phyloP scores from a whole-genome alignment of 1,140 invertebrate genomes.

The Macrocentrus cingulum region DNA sequence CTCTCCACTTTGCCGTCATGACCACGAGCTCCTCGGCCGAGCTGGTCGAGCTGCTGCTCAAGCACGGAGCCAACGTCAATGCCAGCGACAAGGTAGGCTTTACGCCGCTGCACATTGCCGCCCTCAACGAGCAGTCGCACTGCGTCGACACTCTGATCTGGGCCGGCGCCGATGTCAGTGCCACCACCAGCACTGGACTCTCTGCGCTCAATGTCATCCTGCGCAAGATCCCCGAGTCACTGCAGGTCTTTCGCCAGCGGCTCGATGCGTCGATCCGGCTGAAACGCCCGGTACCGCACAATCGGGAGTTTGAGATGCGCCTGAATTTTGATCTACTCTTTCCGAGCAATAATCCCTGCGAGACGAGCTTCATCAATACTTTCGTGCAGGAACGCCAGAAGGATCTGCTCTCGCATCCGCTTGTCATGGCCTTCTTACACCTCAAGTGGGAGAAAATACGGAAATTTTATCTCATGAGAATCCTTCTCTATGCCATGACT shows the following conservation, averaged over 20 bases:
- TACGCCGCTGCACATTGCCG: constrained; percentile 70
- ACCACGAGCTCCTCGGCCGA: constrained; percentile 58
- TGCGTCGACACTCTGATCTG: constrained; percentile 66
- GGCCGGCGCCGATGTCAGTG: constrained; percentile 68
- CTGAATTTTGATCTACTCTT: constrained; percentile 63
- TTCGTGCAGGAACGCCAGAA: constrained; percentile 65
- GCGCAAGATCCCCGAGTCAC: constrained; percentile 63
- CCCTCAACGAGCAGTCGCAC: constrained; percentile 64
- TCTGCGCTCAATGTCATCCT: constrained; percentile 66
- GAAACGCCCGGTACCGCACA: constrained; percentile 58
- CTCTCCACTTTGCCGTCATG: constrained; percentile 65
- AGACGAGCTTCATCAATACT: constrained; percentile 65
- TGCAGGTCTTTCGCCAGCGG: constrained; percentile 61
- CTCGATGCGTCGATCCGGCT: constrained; percentile 63
- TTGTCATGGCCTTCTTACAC: constrained; percentile 65
- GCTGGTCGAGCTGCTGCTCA: constrained; percentile 61
- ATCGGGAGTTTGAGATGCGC: constrained; percentile 65
- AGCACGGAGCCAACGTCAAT: constrained; percentile 60
- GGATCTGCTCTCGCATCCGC: constrained; percentile 65
- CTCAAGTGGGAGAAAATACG: constrained; percentile 70
- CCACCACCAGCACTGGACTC: constrained; percentile 63
- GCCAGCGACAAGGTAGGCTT: constrained; percentile 68
- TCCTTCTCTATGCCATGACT: constrained; percentile 65
- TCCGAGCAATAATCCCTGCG: constrained; percentile 62
- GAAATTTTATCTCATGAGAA: constrained; percentile 65